Percentiles rank a stretch among this genome's conserved stretches.
phyloP scores from a whole-genome alignment of 2,797 vertebrate genomes.

The Tapera naevia region DNA sequence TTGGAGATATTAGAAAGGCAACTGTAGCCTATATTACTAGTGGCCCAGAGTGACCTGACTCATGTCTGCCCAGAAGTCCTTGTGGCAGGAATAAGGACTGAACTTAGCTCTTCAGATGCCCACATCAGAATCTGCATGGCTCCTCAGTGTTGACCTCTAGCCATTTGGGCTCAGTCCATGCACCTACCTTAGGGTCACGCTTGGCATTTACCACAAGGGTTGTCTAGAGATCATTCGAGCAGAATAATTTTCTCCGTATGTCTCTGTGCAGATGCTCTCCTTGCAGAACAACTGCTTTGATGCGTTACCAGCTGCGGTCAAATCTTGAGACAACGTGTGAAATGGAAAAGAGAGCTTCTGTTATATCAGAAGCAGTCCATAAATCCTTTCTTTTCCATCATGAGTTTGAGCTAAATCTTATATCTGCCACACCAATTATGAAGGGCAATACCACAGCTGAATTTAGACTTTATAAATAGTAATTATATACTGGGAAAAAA shows the following conservation, averaged over 20 bases:
- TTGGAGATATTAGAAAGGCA: background rate
- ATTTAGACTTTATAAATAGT: background rate
- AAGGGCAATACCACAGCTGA: accelerated
- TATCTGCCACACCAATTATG: background rate
- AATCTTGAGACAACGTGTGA: background rate
- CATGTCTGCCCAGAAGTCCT: background rate
- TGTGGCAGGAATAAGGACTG: background rate
- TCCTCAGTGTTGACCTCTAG: background rate
- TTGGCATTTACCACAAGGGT: background rate
- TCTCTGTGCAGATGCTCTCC: background rate
- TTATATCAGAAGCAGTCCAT: background rate
- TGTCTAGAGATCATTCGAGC: background rate
- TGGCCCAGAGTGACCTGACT: background rate
- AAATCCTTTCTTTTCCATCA: background rate
- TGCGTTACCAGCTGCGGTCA: background rate
- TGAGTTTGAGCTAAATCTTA: background rate
- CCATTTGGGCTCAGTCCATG: background rate
- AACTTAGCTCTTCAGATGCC: background rate
- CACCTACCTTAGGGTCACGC: background rate
- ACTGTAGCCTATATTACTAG: background rate
- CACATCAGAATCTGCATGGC: background rate
- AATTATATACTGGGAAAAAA: background rate
- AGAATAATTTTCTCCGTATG: background rate
- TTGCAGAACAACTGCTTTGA: background rate
- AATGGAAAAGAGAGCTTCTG: background rate